phyloP scores from a whole-genome alignment of 2,113 vertebrate species.

The Hippocampus comes region DNA sequence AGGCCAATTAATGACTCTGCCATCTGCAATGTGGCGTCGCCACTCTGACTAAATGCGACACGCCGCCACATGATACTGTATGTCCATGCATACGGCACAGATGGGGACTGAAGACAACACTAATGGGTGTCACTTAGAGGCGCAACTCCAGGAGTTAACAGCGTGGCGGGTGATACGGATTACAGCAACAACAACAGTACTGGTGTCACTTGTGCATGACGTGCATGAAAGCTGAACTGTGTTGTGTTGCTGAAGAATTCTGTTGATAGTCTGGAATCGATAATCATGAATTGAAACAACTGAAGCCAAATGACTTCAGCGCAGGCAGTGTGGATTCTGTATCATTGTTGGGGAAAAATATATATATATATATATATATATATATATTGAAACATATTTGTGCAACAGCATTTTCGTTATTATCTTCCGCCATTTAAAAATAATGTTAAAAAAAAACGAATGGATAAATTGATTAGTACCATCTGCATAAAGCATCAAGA shows the following conservation, averaged over 20 bases:
- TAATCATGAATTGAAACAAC: too few species aligned
- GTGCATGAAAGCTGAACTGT: too few species aligned
- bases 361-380: too few species aligned
- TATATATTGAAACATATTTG: too few species aligned
- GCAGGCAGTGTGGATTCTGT: too few species aligned
- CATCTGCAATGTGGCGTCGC: slow-evolving; percentile 55
- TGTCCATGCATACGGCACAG: slow-evolving; percentile 44
- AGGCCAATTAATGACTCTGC: slow-evolving; percentile 48
- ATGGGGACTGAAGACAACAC: slow-evolving; percentile 55
- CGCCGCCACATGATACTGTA: slow-evolving; percentile 31
- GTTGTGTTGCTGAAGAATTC: too few species aligned
- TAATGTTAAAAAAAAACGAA: too few species aligned
- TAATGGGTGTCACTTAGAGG: slow-evolving; percentile 52
- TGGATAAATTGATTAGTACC: not conserved
- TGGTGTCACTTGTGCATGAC: too few species aligned
- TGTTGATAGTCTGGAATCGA: not conserved
- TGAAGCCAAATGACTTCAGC: too few species aligned
- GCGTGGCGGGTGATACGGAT: slow-evolving; percentile 1
- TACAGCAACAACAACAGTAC: not conserved
- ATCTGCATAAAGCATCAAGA: not conserved
- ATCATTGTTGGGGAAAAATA: too few species aligned
- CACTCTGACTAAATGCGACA: slow-evolving; percentile 54
- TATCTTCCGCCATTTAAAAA: too few species aligned
- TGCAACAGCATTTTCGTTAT: too few species aligned
- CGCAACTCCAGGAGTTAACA: slow-evolving; percentile 15